A percentile compares a stretch with the other conserved stretches of the same genome.
These are phyloP conservation scores for Nymphalis io DNA, from an alignment of 1,140 invertebrate species.

Conservation along the genomic window DNA sequence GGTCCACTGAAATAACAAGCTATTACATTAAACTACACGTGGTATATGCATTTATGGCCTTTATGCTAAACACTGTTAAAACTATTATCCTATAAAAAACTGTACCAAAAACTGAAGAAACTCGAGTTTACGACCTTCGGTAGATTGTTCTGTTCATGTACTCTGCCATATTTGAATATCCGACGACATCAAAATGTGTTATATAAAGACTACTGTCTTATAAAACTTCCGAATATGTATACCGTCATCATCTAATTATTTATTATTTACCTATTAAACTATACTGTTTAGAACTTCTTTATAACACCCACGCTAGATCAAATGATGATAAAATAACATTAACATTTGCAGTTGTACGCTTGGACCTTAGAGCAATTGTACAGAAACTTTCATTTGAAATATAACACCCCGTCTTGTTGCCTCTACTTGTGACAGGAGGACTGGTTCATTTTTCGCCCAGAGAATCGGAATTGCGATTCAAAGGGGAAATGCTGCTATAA, in stretches of 20 bases:
- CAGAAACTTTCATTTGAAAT: no score
- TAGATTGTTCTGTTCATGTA: slow-evolving; percentile 28
- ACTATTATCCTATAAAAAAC: neutral
- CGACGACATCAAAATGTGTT: slow-evolving; percentile 28
- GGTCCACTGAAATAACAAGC: slow-evolving; percentile 23
- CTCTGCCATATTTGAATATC: slow-evolving; percentile 26
- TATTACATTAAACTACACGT: slow-evolving; percentile 1
- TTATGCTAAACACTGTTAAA: neutral
- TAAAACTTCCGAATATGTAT: slow-evolving; percentile 6
- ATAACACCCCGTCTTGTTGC: no score
- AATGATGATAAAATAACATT: no score
- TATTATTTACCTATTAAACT: no score
- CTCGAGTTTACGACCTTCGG: slow-evolving; percentile 14
- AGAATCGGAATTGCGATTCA: no score
- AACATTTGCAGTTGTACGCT: no score
- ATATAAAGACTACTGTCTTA: slow-evolving; percentile 1
- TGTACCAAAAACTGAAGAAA: neutral
- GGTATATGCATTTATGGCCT: neutral
- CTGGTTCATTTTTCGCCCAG: no score
- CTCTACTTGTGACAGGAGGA: no score
- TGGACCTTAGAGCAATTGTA: no score
- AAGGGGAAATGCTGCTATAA: no score
- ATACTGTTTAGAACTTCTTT: no score
- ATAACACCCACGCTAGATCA: no score
- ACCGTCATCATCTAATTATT: neutral